Conservation (phyloP, 2,797 vertebrate genomes). For the Remorina albescens region DNA sequence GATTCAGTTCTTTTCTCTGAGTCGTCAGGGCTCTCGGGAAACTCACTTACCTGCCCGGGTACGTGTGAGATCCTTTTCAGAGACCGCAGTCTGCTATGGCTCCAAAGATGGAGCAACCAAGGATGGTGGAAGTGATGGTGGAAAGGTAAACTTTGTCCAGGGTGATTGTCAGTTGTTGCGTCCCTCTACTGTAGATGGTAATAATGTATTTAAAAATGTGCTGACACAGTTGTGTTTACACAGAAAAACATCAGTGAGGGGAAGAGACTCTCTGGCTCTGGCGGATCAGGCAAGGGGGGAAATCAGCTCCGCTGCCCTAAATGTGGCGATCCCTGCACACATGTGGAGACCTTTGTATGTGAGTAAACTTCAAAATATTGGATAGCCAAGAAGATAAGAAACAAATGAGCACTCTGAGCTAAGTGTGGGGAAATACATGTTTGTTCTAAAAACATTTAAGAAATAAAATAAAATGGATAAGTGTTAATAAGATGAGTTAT, state of each 20-base stretch:
- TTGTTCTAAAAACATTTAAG: background rate
- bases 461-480: background rate
- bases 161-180: background rate
- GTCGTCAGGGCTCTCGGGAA: slow-evolving; percentile 87
- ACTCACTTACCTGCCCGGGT: slow-evolving; percentile 80
- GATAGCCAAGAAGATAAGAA: background rate
- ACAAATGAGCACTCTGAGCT: background rate
- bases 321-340: slow-evolving; percentile 96
- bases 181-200: background rate
- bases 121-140: slow-evolving; percentile 90
- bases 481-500: too few species aligned
- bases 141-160: slow-evolving; percentile 85
- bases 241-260: slow-evolving; percentile 91
- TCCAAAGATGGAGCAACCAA: slow-evolving; percentile 92
- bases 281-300: slow-evolving; percentile 95
- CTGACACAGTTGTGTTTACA: slow-evolving; percentile 24
- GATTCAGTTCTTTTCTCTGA: slow-evolving; percentile 87
- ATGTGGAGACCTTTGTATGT: slow-evolving; percentile 99
- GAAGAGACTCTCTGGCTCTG: slow-evolving; percentile 90
- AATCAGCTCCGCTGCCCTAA: slow-evolving; percentile 96
- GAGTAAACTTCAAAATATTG: slow-evolving; percentile 77
- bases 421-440: background rate
- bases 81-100: slow-evolving; percentile 91
- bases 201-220: background rate
- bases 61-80: slow-evolving; percentile 89